Evolutionary conservation across 2,797 vertebrate species (phyloP), one percentile per base, ranked within the genome.

Genomic region (Numenius phaeopus): DNA sequence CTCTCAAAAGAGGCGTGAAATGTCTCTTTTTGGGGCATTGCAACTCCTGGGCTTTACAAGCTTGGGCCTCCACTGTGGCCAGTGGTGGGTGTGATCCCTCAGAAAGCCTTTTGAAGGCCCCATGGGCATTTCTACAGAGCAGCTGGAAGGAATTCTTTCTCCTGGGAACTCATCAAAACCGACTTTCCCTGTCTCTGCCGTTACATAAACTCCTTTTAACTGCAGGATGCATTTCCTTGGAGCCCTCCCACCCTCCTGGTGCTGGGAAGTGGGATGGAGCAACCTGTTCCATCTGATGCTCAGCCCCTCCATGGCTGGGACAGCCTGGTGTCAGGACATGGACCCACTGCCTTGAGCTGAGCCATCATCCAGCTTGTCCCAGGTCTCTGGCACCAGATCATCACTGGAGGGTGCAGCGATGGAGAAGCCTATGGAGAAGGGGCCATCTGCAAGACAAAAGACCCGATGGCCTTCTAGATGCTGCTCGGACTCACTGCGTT

Each of bases 401-500:
- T 32, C 3, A 1, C 29, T 27, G 67, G 78, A 69, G 72, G 42
- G 34, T 37, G 30, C 29, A 39, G 71, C 9, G 27, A 29, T 18
- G 50, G 50, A 11, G 30, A 72, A 82, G 40, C 71, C 82, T 40
- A 11, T 17, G 30, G 66, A 42, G 47, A 62, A 78, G 22, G n/a
- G 10, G 34, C 49, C 49, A 79, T 12, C 67, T 69, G n/a, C 27
- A 42, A 13, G 13, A 2, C 39, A 32, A 17, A 71, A 58, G 72
- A 37, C 12, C 62, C n/a, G 39, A 8, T 52, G 57, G 27, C 20
- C 23, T 72, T 72, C 32, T 18, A 42, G n/a, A 34, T 4, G 32
- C 27, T 62, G 21, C 5, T 29, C 13, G 20, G 44, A 9, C 44
- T 46, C 16, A 1, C 18, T 7, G 18, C 0, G 0, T 34, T 64